These are phyloP conservation scores for Vidua chalybeata DNA, from an alignment of 2,113 vertebrate genomes.

Conservation along the genomic window DNA sequence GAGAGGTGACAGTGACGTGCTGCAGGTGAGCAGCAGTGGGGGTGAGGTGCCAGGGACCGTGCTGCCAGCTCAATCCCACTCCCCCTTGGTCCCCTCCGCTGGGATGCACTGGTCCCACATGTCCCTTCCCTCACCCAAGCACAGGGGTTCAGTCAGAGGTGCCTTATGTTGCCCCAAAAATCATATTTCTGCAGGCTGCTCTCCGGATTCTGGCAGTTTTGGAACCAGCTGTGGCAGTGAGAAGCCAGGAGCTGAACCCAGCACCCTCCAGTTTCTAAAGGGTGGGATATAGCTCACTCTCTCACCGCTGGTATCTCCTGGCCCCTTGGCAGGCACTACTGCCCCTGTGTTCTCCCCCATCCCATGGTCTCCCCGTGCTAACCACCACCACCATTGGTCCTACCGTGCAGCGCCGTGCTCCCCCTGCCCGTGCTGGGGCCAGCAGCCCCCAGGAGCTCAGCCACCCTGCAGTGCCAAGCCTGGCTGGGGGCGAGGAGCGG, in stretches of 20 bases:
- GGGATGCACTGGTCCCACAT: fast-evolving
- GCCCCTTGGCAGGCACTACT: not conserved
- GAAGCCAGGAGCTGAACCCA: not conserved
- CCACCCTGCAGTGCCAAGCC: not conserved
- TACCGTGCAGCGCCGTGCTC: not conserved
- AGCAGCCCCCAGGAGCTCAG: slow-evolving; percentile 26
- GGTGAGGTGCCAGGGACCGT: not conserved
- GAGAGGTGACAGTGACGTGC: not conserved
- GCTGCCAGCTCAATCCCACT: fast-evolving
- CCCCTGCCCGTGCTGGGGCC: not conserved
- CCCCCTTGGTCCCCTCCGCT: fast-evolving
- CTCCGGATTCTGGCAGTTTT: fast-evolving
- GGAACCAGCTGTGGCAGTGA: not conserved
- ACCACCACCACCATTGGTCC: not conserved
- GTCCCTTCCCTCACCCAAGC: not conserved
- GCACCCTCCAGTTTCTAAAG: not conserved
- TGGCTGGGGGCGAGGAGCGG: not conserved
- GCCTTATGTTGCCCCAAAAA: not conserved
- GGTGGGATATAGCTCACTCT: fast-evolving
- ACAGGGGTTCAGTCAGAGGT: not conserved
- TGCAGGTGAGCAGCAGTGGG: not conserved
- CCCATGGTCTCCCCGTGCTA: not conserved
- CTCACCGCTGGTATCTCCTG: not conserved
- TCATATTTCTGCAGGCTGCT: not conserved
- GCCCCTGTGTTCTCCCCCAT: not conserved